Conservation (phyloP, 2,113 vertebrate genomes). For the Larimichthys polyactis region DNA sequence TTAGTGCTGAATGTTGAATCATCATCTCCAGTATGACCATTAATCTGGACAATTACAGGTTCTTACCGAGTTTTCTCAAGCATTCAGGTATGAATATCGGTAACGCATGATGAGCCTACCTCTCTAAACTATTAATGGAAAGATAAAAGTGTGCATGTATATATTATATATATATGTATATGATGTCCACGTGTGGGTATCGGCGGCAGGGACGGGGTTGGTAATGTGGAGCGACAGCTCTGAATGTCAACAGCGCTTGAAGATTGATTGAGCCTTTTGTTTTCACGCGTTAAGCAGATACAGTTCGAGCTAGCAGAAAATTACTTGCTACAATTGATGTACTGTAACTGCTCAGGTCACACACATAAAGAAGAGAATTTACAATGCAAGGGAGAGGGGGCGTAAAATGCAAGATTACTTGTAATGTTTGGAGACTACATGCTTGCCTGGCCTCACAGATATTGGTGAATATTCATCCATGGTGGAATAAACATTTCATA, state of each 20-base stretch:
- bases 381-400: conserved; percentile 32
- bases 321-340: conserved; percentile 67
- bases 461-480: conserved; percentile 38
- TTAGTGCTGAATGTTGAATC: conserved; percentile 1
- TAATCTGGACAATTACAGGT: conserved; percentile 36
- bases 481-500: conserved; percentile 58
- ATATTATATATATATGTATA: too few relatives aligned
- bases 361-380: conserved; percentile 61
- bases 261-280: conserved; percentile 79
- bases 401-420: conserved; percentile 64
- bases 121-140: conserved; percentile 33
- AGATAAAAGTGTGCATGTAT: not conserved
- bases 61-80: conserved; percentile 24
- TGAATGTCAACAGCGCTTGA: conserved; percentile 66
- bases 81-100: conserved; percentile 36
- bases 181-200: not conserved
- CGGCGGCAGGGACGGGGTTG: not conserved
- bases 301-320: conserved; percentile 72
- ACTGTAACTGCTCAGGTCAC: conserved; percentile 62
- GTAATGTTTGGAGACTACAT: conserved; percentile 53
- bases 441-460: conserved; percentile 45
- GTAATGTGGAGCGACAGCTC: conserved; percentile 46
- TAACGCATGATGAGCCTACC: conserved; percentile 31
- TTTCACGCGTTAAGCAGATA: conserved; percentile 68
- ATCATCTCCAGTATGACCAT: not conserved